Evolutionary conservation across 2,888 invertebrate species (phyloP).

Genomic region (Drosophila koepferae): DNA sequence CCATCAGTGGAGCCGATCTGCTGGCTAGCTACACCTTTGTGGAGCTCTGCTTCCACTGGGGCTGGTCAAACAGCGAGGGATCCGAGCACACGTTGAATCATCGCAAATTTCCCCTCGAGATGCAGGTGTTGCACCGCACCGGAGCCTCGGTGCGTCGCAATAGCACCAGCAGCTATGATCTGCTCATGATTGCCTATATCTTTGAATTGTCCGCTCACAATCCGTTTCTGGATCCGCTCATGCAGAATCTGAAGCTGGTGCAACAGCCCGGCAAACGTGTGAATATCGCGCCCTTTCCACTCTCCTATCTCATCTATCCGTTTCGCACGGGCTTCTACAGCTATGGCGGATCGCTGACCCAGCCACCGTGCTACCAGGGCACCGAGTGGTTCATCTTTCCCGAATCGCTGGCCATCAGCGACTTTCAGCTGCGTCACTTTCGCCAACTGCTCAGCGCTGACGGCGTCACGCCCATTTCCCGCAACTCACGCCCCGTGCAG

Average conservation of each 20-base stretch:
- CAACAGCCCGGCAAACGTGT: slow-evolving; percentile 84
- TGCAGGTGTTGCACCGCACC: slow-evolving; percentile 86
- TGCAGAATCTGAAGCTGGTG: slow-evolving; percentile 86
- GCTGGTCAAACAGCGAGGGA: slow-evolving; percentile 86
- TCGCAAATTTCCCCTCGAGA: slow-evolving; percentile 86
- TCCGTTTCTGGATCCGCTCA: slow-evolving; percentile 86
- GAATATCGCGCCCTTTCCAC: slow-evolving; percentile 86
- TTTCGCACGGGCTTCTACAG: slow-evolving; percentile 87
- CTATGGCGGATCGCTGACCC: slow-evolving; percentile 87
- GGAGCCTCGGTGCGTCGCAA: slow-evolving; percentile 60
- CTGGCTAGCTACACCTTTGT: slow-evolving; percentile 86
- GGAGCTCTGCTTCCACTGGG: slow-evolving; percentile 87
- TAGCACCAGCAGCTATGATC: slow-evolving; percentile 82
- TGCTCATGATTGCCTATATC: slow-evolving; percentile 86
- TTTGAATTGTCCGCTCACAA: slow-evolving; percentile 87
- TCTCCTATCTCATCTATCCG: slow-evolving; percentile 86
- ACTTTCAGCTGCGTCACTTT: slow-evolving; percentile 85
- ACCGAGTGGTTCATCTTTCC: slow-evolving; percentile 88
- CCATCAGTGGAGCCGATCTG: slow-evolving; percentile 86
- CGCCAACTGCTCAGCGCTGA: slow-evolving; percentile 79
- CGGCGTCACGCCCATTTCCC: slow-evolving; percentile 75
- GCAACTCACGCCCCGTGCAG: slow-evolving; percentile 84
- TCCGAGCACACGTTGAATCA: slow-evolving; percentile 87
- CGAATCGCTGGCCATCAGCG: slow-evolving; percentile 86
- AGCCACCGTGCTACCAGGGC: slow-evolving; percentile 87